Conservation (phyloP, 2,113 vertebrate species). For the Turdus rufiventris region DNA sequence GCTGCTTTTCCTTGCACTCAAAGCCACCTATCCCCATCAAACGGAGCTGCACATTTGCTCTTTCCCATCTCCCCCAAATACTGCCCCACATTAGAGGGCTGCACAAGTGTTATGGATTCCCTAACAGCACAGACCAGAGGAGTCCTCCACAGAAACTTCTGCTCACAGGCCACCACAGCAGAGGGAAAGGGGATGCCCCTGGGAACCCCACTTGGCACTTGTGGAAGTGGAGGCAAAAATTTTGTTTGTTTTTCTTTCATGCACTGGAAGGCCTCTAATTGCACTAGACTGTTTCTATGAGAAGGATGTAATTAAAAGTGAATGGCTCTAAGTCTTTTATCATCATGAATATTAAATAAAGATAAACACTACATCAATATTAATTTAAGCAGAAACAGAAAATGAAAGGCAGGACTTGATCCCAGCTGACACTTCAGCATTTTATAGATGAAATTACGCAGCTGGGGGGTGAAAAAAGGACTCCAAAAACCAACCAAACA, state of each 20-base stretch:
- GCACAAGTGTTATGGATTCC: background rate
- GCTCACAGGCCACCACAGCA: background rate
- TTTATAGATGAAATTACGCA: background rate
- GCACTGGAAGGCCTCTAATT: constrained; percentile 59
- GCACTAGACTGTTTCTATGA: constrained; percentile 55
- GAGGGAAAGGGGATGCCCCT: background rate
- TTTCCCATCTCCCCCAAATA: background rate
- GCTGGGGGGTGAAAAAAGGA: background rate
- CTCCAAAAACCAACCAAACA: background rate
- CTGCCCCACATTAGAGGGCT: background rate
- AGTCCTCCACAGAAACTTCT: background rate
- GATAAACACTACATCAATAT: constrained; percentile 73
- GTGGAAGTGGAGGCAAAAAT: background rate
- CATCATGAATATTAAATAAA: constrained; percentile 74
- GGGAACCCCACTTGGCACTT: background rate
- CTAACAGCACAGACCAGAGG: background rate
- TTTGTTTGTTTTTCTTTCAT: constrained; percentile 36
- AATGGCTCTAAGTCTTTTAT: constrained; percentile 68
- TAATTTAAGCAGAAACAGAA: constrained; percentile 62
- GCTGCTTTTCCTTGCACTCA: background rate
- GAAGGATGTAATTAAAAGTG: constrained; percentile 71
- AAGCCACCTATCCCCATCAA: background rate
- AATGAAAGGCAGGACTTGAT: constrained; percentile 54
- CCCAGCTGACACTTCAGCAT: background rate
- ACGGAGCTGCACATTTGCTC: background rate